Evolutionary conservation across 2,113 vertebrate genomes (phyloP), one percentile per base, ranked within the genome.

Genomic region (Campylomormyrus numenius): DNA sequence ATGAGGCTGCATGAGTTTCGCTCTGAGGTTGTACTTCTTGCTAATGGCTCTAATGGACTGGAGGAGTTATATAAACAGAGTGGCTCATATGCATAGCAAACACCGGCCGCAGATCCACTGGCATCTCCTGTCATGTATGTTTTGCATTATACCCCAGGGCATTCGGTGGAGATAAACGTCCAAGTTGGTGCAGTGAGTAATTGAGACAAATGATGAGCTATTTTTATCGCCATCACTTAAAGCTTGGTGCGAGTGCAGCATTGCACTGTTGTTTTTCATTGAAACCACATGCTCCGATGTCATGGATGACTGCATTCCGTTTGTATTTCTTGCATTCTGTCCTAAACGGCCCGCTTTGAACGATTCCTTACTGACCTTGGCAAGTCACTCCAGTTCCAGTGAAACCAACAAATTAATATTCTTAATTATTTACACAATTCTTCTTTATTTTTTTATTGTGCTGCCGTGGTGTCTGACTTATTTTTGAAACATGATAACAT

Each of bases 401-500:
- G 77, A 46, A 85, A 85, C 58, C 13, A 85, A 62, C 52, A 85
- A 58, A 89, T 89, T 31, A 89, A 89, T 85, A 89, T 89, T 21
- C 35, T 52, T 85, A 39, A 56, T 84, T 84, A 21, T 84, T 84
- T 45, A 80, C 50, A 39, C 31, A 89, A 31, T 17, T 10, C 46
- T 88, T 70, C 45, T 66, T 88, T 70, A 19, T 46, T 35, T 88
- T 88, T 48, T 58, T 58, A 8, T 46, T 17, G 15, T 42, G 17
- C 80, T 45, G 80, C 42, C 80, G 3, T 84, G 6, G 5, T 77
- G 11, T 74, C 31, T 31, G 66, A n/a, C 46, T 85, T 85, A 49
- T 85, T 85, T 85, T 50, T 42, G 49, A n/a, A 50, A 46, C n/a
- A 24, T 48, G 21, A 85, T 85, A 35, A 52, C 50, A 87, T 35